phyloP scores from a whole-genome alignment of 2,113 vertebrate genomes.

The Natator depressus region DNA sequence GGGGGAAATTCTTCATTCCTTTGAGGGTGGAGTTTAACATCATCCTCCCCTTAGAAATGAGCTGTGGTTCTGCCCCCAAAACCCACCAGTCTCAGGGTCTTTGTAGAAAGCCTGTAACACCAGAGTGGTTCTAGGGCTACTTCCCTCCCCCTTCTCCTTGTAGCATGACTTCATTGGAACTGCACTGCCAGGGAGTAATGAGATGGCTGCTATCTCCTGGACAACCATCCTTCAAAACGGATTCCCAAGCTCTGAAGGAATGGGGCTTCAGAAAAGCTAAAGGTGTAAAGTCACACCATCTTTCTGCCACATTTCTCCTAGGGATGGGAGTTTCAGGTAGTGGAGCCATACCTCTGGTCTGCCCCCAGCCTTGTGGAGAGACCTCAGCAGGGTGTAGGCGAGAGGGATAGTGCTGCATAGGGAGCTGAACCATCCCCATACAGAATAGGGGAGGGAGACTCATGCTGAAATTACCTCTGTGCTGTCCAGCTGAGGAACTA shows the following conservation, averaged over 20 bases:
- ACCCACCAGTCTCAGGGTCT: not conserved
- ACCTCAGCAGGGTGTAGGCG: not conserved
- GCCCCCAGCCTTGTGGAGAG: not conserved
- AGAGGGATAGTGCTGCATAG: not conserved
- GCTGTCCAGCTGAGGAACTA: not conserved
- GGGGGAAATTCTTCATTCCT: not conserved
- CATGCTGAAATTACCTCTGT: not conserved
- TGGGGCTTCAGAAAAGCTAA: not conserved
- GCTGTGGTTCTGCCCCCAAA: not conserved
- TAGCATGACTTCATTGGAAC: not conserved
- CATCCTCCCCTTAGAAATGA: not conserved
- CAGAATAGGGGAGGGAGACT: not conserved
- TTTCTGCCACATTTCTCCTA: not conserved
- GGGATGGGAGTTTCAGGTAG: not conserved
- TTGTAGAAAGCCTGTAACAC: not conserved
- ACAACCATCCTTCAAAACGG: not conserved
- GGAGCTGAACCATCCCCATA: not conserved
- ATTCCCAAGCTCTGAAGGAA: not conserved
- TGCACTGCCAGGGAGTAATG: not conserved
- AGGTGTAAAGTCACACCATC: not conserved
- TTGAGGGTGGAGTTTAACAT: not conserved
- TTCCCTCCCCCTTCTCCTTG: not conserved
- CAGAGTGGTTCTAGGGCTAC: not conserved
- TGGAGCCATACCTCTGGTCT: not conserved
- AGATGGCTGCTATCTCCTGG: not conserved